Evolutionary conservation across 2,113 vertebrate species (phyloP).

Genomic region (Lasiurus borealis): DNA sequence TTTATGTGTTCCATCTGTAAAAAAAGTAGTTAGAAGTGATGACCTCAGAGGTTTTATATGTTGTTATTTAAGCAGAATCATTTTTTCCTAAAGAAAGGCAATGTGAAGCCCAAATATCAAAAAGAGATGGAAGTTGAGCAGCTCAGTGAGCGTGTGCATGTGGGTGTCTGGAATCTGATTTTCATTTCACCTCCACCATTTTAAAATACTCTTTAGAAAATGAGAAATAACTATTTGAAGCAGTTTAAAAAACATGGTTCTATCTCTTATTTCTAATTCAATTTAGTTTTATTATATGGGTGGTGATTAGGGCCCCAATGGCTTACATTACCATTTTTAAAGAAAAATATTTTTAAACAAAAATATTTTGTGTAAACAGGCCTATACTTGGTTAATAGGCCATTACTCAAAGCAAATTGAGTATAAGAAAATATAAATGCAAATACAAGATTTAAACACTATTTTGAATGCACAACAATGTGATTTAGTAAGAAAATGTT

Average conservation of each 20-base stretch:
- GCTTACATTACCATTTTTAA: conserved; percentile 7
- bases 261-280: conserved; percentile 17
- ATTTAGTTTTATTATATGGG: not conserved
- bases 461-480: not conserved
- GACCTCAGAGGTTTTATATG: not conserved
- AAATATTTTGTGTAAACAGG: not conserved
- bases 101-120: not conserved
- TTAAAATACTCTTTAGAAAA: conserved; percentile 43
- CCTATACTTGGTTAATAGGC: not conserved
- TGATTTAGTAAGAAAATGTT: conserved; percentile 10
- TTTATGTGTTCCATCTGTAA: not conserved
- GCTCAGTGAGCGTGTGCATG: not conserved
- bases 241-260: not conserved
- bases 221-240: conserved; percentile 42
- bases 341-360: conserved; percentile 43
- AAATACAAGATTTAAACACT: not conserved
- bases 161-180: not conserved
- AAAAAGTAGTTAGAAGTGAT: not conserved
- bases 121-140: not conserved
- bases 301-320: not conserved
- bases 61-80: conserved; percentile 29
- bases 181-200: not conserved
- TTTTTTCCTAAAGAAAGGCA: conserved; percentile 30
- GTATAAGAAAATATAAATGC: not conserved
- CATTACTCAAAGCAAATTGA: conserved; percentile 3